These are phyloP conservation scores for Drosophila tristis DNA, from an alignment of 1,140 invertebrate genomes.

Conservation along the genomic window DNA sequence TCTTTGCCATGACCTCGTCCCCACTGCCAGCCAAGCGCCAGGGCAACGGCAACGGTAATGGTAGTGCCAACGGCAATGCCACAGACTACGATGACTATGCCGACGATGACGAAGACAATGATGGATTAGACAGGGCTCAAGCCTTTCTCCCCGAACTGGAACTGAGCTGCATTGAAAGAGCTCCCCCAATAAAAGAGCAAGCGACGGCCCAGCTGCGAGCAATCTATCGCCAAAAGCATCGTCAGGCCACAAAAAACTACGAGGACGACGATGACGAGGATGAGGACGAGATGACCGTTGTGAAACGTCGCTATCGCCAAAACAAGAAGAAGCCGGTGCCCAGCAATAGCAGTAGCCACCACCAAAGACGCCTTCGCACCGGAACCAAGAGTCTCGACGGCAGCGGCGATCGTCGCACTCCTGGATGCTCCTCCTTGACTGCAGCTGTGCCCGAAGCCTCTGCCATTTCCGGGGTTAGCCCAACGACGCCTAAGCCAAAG, in stretches of 20 bases:
- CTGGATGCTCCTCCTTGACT: constrained; percentile 11
- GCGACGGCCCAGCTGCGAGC: constrained; percentile 44
- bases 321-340: constrained; percentile 74
- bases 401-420: constrained; percentile 43
- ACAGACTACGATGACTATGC: constrained; percentile 75
- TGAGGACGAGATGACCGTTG: constrained; percentile 65
- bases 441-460: constrained; percentile 11
- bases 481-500: constrained; percentile 48
- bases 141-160: constrained; percentile 65
- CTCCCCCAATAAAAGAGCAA: neutral
- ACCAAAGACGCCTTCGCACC: constrained; percentile 71
- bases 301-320: constrained; percentile 80
- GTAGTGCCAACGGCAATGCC: constrained; percentile 54
- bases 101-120: constrained; percentile 73
- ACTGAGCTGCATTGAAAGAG: constrained; percentile 48
- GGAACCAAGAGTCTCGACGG: constrained; percentile 77
- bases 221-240: constrained; percentile 40
- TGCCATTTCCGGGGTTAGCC: constrained; percentile 5
- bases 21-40: constrained; percentile 66
- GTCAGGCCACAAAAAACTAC: constrained; percentile 37
- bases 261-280: constrained; percentile 77
- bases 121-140: constrained; percentile 65
- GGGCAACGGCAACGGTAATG: constrained; percentile 54
- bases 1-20: constrained; percentile 79
- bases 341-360: constrained; percentile 55